Base-by-base conservation (phyloP, 2,113 vertebrate species). In the Willisornis vidua region DNA sequence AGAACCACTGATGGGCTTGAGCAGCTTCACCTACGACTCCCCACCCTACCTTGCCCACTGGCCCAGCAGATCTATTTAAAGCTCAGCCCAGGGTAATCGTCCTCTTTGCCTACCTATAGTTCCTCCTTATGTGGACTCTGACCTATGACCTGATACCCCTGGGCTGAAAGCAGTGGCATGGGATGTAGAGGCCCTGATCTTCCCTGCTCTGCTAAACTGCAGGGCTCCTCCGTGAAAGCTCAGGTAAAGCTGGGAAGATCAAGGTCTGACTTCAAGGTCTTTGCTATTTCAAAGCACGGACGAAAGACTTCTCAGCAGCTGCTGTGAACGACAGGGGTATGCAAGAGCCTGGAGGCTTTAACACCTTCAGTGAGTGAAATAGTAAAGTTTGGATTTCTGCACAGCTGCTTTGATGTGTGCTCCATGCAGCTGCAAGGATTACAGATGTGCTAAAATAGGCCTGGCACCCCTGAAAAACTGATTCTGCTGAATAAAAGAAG, bases 361-460 rank as follows among this genome's bases (percentile, higher is more conserved):
- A 68, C 1, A 19, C 22, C 51, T 79, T 43, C 46, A 55, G 65
- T 66, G 49, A 73, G 23, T 39, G 26, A 82, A 71, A 88, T 1
- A 31, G 63, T 11, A 13, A 93, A 18, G 33, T 12, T 43, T 54
- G 55, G 46, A 43, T 83, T 90, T 92, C 59, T 63, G 63, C 23
- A 80, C 72, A 80, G 41, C 46, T 46, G n/a, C 85, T 95, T 92
- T 93, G 83, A 92, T 71, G 79, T 76, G 33, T 6, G 6, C 46
- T 83, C 59, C 55, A 67, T 51, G 72, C 90, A 95, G 88, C 67
- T 90, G 79, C n/a, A 61, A 78, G 55, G 65, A 84, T 88, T 63
- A 93, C 79, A 80, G 74, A 79, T 52, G 72, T 74, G 59, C 46
- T 92, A 66, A 88, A 93, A 81, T 5, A 55, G 83, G 43, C 23